Evolutionary conservation across 2,113 vertebrate species (phyloP), one percentile per base, ranked within the genome.

Genomic region (Bolborhynchus lineola): DNA sequence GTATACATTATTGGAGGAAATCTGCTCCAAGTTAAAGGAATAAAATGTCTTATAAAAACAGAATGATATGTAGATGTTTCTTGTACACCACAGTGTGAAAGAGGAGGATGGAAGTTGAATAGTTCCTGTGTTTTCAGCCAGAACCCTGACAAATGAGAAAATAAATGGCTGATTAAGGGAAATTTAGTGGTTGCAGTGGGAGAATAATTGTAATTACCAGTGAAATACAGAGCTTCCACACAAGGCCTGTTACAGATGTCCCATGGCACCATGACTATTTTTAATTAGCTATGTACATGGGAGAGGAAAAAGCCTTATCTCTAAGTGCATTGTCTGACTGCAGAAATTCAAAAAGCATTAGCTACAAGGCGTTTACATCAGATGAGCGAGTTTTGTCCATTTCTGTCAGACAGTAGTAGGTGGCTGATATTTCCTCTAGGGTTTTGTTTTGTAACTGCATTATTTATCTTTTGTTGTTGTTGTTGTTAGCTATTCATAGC

Each of bases 131-230:
- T 92, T 92, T 91, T 81, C 65, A 89, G 26, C 17, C 53, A 79
- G 47, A 9, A n/a, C 76, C 46, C 65, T 60, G 63, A 75, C 67
- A 95, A 68, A 60, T 91, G 83, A 93, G 83, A 81, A 96, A 95
- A 95, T 94, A 88, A 89, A 84, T 86, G 78, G 49, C 72, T 90
- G 39, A 68, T 90, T 89, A 91, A 93, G 53, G 84, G 67, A 92
- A 94, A 59, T 46, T 95, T 69, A 87, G 71, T 49, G 17, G 13
- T 88, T 88, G 60, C 67, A 86, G 19, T 59, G 59, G 69, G 47
- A 86, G 76, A 94, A 90, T 62, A 77, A 77, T 68, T 92, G 46
- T 83, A 86, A 94, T 95, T 84, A 59, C 65, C 62, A 79, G 50
- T 33, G 62, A 82, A 95, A 90, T 57, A 84, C 68, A 94, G 88